Percentiles rank a stretch among this genome's conserved stretches.
Conservation (phyloP, 2,888 invertebrate species). For the Nematopogon swammerdamellus region DNA sequence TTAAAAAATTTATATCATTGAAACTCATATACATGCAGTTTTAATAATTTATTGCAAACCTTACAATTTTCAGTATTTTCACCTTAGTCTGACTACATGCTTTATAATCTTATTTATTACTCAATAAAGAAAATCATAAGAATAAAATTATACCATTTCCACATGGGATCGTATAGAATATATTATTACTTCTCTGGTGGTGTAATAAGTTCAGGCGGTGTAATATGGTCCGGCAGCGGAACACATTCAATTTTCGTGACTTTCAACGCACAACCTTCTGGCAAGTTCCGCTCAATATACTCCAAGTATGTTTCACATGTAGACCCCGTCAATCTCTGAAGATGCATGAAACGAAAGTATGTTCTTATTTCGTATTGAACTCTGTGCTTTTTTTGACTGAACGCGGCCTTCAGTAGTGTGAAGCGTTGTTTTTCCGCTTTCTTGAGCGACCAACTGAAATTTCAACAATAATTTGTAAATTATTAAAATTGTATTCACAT, state of each 20-base stretch:
- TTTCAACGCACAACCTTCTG: constrained; percentile 95
- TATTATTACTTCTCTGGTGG: too few species aligned
- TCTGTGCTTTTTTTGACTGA: constrained; percentile 88
- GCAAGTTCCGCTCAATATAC: constrained; percentile 93
- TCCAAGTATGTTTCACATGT: constrained; percentile 95
- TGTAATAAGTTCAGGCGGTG: constrained; percentile 26
- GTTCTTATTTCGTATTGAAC: constrained; percentile 96
- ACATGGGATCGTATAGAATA: too few species aligned
- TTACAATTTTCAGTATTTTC: too few species aligned
- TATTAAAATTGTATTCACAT: too few species aligned
- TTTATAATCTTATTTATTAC: too few species aligned
- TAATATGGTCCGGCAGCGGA: constrained; percentile 53
- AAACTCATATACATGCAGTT: too few species aligned
- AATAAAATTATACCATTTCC: too few species aligned
- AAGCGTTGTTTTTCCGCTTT: constrained; percentile 73
- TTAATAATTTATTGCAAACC: too few species aligned
- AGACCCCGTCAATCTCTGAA: constrained; percentile 87
- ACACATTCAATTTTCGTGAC: constrained; percentile 72
- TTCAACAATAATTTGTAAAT: constrained; percentile 1
- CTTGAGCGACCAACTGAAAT: constrained; percentile 67
- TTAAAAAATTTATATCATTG: too few species aligned
- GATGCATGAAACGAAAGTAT: constrained; percentile 80
- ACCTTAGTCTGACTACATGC: too few species aligned
- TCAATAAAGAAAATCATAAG: too few species aligned
- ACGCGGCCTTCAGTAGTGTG: constrained; percentile 83